Base-by-base conservation (phyloP, 37 sponge, comb jelly and placozoan genomes). In the Crambe crambe region DNA sequence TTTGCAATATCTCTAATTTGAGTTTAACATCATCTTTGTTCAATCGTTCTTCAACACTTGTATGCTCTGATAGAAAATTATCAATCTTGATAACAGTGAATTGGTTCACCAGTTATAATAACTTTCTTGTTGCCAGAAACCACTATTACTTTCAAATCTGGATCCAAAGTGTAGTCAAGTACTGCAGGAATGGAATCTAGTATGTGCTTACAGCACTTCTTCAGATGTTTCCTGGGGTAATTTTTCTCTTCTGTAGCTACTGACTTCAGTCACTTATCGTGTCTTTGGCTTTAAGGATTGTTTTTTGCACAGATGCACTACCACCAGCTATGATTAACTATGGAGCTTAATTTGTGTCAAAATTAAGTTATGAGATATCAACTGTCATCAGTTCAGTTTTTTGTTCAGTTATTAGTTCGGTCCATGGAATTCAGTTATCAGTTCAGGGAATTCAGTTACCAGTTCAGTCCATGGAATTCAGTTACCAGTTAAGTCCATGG, bases 271-370 rank as follows among this genome's bases (percentile, higher is more conserved):
- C 37, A 6, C 12, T 15, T 17, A 30, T 9, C 10, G 35, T 36
- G 18, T 68, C 8, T 3, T 30, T 36, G 15, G 35, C 9, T 15
- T 68, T 21, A 22, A 26, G 10, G 6, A 36, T 3, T 10, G 35
- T 39, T 21, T 68, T 5, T 5, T 30, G 37, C 39, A 76, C 63
- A 59, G 25, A 10, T n/a, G 58, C 76, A 39, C 42, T 6, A 37
- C n/a, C 22, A 26, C 76, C 76, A 59, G 41, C 61, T 39, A 70
- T 71, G 12, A n/a, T n/a, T n/a, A n/a, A n/a, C n/a, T n/a, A n/a
- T n/a, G n/a, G n/a, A n/a, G n/a, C n/a, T n/a, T n/a, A n/a, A n/a
- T n/a, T n/a, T n/a, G n/a, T n/a, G n/a, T n/a, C n/a, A n/a, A n/a
- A n/a, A n/a, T n/a, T n/a, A n/a, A n/a, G n/a, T n/a, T n/a, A n/a